Conservation (phyloP, 2,888 invertebrate genomes). For the Drosophila pseudotakahashii region DNA sequence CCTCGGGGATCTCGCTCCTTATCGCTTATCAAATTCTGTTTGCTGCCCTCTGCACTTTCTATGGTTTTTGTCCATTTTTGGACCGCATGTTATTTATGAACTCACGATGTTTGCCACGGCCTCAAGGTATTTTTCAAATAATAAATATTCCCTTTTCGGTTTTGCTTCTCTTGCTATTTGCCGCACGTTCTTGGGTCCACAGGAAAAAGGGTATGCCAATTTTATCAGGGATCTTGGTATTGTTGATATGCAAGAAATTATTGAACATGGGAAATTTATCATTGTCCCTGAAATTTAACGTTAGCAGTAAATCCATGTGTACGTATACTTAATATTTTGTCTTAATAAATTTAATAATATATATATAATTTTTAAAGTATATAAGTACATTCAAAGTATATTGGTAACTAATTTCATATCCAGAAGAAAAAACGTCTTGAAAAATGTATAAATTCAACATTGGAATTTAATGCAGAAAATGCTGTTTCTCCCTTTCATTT, state of each 20-base stretch:
- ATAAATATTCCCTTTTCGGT: conserved; percentile 65
- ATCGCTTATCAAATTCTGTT: conserved; percentile 41
- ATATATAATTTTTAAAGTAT: no score
- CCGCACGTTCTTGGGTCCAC: conserved; percentile 8
- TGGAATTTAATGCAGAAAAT: no score
- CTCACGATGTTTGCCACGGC: conserved; percentile 58
- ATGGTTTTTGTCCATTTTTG: conserved; percentile 61
- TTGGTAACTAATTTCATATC: no score
- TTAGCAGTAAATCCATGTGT: neutral
- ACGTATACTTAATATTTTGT: neutral
- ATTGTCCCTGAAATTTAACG: neutral
- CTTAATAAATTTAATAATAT: neutral
- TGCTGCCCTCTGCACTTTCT: conserved; percentile 51
- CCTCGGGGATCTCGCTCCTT: conserved; percentile 14
- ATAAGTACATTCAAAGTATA: no score
- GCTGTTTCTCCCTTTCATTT: no score
- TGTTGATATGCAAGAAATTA: neutral
- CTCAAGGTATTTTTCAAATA: conserved; percentile 70
- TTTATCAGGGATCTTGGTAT: neutral
- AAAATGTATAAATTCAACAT: no score
- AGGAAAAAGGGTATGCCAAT: conserved; percentile 16
- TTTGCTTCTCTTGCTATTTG: conserved; percentile 24
- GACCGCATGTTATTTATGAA: conserved; percentile 66
- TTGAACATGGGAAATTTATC: no score
- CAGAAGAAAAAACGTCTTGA: no score